Base-by-base conservation (phyloP, 2,797 vertebrate species). In the Danionella dracula region DNA sequence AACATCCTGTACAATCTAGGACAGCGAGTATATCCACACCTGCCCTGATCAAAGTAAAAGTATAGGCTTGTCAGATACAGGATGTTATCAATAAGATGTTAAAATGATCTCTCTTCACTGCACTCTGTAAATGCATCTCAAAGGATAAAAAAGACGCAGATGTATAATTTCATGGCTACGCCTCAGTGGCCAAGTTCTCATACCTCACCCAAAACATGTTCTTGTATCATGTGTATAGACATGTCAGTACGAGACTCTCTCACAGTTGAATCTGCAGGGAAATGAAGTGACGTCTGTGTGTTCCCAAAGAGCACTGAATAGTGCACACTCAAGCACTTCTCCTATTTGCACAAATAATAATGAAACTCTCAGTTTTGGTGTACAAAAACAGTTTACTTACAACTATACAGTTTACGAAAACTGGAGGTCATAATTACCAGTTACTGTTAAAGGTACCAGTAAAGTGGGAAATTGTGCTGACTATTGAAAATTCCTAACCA, bases 211-310 rank as follows among this genome's bases (percentile, higher is more conserved):
- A 71, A 85, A 81, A 78, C 76, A 82, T 78, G 75, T 77, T 84
- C 81, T 6, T 76, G 71, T 80, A 77, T 85, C 83, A 85, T 84
- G 75, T 81, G 86, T 81, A 74, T 53, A 71, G 73, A 86, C 89
- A 79, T 84, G 89, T 79, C 76, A 19, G 40, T 44, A 4, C 72
- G 57, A 63, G 72, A 51, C 45, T 49, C 72, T 31, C 44, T 58
- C 41, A 67, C 44, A 63, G 51, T 19, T 27, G 54, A 71, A 68
- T 70, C 62, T 57, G 44, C 38, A 70, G 69, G 44, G 48, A 73
- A 54, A 48, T 13, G 8, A 4, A 13, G 44, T 66, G 68, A 74
- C 63, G 57, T 67, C 11, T 41, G 38, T 38, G 32, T 4, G 48
- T 70, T 6, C 6, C 23, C 3, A 27, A 3, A 3, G 23, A 27